Evolutionary conservation across 2,888 invertebrate genomes (phyloP).

Genomic region (Masnerella sp.): DNA sequence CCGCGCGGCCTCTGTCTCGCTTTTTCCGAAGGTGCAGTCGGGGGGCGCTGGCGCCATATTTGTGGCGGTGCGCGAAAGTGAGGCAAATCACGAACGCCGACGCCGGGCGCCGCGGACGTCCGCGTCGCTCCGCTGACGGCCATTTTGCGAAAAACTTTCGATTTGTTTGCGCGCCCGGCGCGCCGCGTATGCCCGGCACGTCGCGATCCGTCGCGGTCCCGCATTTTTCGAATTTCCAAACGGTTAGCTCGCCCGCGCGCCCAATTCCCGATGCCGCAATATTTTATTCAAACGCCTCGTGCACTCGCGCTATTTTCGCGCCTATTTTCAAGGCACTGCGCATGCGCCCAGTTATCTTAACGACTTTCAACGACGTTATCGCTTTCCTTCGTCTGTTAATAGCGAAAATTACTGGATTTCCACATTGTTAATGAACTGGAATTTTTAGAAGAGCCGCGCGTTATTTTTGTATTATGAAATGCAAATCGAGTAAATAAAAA

Average conservation of each 20-base stretch:
- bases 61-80: conserved; percentile 76
- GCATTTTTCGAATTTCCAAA: conserved; percentile 55
- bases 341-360: no score
- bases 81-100: conserved; percentile 76
- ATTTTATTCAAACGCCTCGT: no score
- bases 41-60: conserved; percentile 77
- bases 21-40: conserved; percentile 62
- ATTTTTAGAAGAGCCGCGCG: no score
- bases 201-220: conserved; percentile 56
- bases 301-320: no score
- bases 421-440: no score
- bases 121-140: conserved; percentile 76
- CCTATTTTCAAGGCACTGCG: no score
- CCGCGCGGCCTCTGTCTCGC: conserved; percentile 56
- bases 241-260: conserved; percentile 30
- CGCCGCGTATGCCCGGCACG: conserved; percentile 74
- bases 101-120: conserved; percentile 72
- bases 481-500: no score
- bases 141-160: conserved; percentile 78
- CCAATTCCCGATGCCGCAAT: neutral
- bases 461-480: no score
- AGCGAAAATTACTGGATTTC: no score
- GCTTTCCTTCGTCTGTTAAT: no score
- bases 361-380: no score
- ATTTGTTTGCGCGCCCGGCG: conserved; percentile 72